A percentile compares a stretch with the other conserved stretches of the same genome.
These are phyloP conservation scores for Muscidifurax raptorellus DNA, from an alignment of 1,140 invertebrate species.

Conservation along the genomic window DNA sequence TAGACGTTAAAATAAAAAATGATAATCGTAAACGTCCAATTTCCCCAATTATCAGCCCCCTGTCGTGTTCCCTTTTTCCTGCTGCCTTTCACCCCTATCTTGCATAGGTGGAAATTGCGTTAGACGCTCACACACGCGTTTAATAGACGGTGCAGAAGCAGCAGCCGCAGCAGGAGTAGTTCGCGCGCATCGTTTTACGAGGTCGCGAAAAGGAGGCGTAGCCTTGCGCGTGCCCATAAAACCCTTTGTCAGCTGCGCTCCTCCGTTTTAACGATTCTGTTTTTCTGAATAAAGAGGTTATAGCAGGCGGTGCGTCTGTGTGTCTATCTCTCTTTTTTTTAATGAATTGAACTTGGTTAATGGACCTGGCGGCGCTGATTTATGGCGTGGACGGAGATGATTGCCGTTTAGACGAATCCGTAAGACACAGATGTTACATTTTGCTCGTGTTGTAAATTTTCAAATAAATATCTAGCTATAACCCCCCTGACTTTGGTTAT, in stretches of 20 bases:
- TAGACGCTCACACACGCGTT: slow-evolving; percentile 6
- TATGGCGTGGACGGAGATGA: background rate
- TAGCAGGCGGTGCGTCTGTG: background rate
- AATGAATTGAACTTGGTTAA: background rate
- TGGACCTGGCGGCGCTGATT: background rate
- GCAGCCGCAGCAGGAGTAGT: background rate
- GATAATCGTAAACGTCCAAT: background rate
- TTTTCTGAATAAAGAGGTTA: slow-evolving; percentile 34
- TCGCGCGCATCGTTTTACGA: slow-evolving; percentile 18
- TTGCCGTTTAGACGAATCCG: background rate
- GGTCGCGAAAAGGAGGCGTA: slow-evolving; percentile 29
- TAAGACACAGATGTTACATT: background rate
- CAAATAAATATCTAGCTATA: background rate
- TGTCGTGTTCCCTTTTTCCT: background rate
- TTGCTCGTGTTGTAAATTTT: too few species aligned
- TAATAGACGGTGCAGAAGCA: slow-evolving; percentile 19
- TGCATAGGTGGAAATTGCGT: slow-evolving; percentile 40
- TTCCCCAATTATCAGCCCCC: background rate
- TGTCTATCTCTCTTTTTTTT: background rate
- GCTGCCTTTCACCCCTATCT: background rate
- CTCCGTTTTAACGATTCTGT: background rate
- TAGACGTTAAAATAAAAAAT: background rate
- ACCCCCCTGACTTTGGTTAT: background rate
- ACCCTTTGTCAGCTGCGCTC: slow-evolving; percentile 22
- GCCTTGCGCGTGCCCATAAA: background rate